Evolutionary conservation across 2,797 vertebrate species (phyloP).

Genomic region (Lutjanus argentimaculatus): DNA sequence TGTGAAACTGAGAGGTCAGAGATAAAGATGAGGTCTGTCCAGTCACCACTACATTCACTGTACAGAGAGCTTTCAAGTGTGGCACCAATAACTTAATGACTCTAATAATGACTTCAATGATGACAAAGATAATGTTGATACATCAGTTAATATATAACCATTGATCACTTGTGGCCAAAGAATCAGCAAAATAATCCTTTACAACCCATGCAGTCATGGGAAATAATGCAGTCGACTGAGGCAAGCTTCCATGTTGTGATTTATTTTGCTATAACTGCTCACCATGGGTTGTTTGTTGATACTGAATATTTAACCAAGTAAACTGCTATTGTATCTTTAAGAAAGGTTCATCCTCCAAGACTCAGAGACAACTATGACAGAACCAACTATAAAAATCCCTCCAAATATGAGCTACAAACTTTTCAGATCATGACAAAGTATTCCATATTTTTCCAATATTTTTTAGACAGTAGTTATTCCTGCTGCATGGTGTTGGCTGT

Average conservation of each 20-base stretch:
- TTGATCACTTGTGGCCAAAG: neutral
- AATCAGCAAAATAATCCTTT: neutral
- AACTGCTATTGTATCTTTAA: neutral
- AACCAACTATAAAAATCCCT: neutral
- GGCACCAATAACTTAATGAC: too few relatives aligned
- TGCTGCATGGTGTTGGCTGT: constrained; percentile 39
- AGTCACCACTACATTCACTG: too few relatives aligned
- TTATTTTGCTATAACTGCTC: too few relatives aligned
- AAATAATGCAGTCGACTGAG: neutral
- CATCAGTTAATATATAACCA: neutral
- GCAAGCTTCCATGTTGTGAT: neutral
- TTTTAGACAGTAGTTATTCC: neutral
- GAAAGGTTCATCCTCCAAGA: neutral
- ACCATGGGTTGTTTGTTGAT: too few relatives aligned
- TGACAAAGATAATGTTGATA: neutral
- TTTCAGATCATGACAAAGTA: constrained; percentile 14
- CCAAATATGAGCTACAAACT: neutral
- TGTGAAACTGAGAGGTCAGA: too few relatives aligned
- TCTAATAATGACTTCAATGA: neutral
- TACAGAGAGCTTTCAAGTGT: too few relatives aligned
- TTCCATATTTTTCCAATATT: constrained; percentile 23
- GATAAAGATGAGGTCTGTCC: too few relatives aligned
- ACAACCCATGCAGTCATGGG: neutral
- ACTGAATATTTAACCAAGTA: too few relatives aligned
- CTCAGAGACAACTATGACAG: neutral